A percentile compares a stretch with the other conserved stretches of the same genome.
phyloP scores from a whole-genome alignment of 2,797 vertebrate genomes.

The Siniperca obscura region DNA sequence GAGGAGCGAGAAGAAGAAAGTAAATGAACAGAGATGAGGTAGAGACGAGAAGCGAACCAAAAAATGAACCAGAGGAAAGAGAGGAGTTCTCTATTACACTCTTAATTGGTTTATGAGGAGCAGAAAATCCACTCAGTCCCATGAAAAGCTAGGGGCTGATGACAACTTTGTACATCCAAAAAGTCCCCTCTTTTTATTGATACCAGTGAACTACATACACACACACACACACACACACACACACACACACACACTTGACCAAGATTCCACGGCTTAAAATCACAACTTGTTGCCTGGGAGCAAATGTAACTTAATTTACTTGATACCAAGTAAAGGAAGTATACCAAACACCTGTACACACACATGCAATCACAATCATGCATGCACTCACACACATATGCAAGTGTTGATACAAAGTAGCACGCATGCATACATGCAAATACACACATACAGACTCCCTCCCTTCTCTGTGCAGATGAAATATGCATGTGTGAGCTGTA shows the following conservation, averaged over 20 bases:
- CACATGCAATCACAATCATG: not conserved
- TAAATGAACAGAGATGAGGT: not conserved
- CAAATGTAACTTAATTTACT: not conserved
- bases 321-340: not conserved
- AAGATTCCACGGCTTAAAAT: not conserved
- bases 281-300: conserved; percentile 28
- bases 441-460: not conserved
- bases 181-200: conserved; percentile 25
- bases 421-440: not conserved
- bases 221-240: conserved; percentile 18
- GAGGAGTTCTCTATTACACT: conserved; percentile 46
- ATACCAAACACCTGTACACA: not conserved
- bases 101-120: conserved; percentile 65
- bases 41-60: not conserved
- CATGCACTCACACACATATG: not conserved
- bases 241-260: not conserved
- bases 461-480: conserved; percentile 24
- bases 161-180: conserved; percentile 47
- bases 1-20: not conserved
- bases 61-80: conserved; percentile 4
- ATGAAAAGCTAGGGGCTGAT: conserved; percentile 45
- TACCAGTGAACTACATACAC: conserved; percentile 1
- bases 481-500: conserved; percentile 44
- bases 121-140: conserved; percentile 57
- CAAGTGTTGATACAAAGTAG: not conserved